Conservation (phyloP, 2,113 vertebrate species). For the Hydrochoerus hydrochaeris region DNA sequence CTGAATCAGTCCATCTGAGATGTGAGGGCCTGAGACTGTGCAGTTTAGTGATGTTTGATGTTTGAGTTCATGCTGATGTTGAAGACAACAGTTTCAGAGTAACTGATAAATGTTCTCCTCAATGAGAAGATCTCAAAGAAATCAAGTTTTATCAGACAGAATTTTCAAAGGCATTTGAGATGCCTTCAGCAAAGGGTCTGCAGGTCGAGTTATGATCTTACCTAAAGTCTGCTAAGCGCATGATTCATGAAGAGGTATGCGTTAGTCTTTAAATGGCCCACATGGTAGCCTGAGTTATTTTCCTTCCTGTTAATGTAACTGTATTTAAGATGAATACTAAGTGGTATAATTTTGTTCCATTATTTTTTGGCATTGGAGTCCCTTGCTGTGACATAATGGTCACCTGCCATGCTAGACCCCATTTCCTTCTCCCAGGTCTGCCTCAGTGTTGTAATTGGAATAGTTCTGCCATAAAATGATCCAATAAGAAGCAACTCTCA, state of each 20-base stretch:
- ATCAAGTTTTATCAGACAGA: not conserved
- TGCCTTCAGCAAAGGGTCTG: not conserved
- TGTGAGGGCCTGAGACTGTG: not conserved
- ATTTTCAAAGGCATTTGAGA: not conserved
- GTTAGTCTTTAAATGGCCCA: not conserved
- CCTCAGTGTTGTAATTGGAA: not conserved
- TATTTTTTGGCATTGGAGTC: not conserved
- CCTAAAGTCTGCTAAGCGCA: not conserved
- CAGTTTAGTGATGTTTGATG: not conserved
- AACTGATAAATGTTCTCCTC: not conserved
- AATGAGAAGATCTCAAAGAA: not conserved
- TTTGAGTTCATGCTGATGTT: not conserved
- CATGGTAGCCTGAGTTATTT: not conserved
- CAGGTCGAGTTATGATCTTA: not conserved
- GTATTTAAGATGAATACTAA: not conserved
- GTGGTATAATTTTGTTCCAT: not conserved
- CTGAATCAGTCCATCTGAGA: not conserved
- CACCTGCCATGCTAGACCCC: not conserved
- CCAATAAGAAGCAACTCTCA: constrained; percentile 29
- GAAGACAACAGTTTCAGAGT: not conserved
- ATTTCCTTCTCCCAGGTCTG: not conserved
- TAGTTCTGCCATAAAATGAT: not conserved
- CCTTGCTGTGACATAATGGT: not conserved
- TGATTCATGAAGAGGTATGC: not conserved
- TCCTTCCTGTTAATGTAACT: not conserved